These are phyloP conservation scores for Apis laboriosa DNA, from an alignment of 1,140 invertebrate genomes.

Conservation along the genomic window DNA sequence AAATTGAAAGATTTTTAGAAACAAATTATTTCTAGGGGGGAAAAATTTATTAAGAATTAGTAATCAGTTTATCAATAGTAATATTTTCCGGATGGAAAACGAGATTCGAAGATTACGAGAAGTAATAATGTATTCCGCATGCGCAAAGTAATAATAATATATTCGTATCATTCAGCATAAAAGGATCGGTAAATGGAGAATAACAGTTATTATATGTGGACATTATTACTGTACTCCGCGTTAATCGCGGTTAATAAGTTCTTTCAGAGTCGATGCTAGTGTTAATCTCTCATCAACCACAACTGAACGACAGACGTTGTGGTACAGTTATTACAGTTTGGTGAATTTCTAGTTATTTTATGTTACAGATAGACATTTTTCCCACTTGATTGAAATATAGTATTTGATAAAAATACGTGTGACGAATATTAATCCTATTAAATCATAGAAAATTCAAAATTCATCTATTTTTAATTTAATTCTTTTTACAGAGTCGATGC, in stretches of 20 bases:
- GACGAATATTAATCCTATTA: no score
- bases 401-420: no score
- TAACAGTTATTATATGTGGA: neutral
- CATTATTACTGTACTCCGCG: neutral
- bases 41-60: no score
- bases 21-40: no score
- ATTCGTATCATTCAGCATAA: neutral
- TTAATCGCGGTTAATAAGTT: conserved; percentile 9
- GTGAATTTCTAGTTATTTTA: neutral
- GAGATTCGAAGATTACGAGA: neutral
- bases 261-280: neutral
- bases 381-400: no score
- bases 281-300: conserved; percentile 11
- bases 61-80: neutral
- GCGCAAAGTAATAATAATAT: neutral
- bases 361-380: no score
- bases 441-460: no score
- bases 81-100: neutral
- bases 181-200: neutral
- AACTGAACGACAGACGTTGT: neutral
- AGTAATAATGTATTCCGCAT: neutral
- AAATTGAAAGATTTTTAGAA: no score
- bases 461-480: no score
- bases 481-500: no score
- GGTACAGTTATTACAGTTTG: neutral